These are phyloP conservation scores for Camponotus vicinus DNA, from an alignment of 1,140 invertebrate species.

Conservation along the genomic window DNA sequence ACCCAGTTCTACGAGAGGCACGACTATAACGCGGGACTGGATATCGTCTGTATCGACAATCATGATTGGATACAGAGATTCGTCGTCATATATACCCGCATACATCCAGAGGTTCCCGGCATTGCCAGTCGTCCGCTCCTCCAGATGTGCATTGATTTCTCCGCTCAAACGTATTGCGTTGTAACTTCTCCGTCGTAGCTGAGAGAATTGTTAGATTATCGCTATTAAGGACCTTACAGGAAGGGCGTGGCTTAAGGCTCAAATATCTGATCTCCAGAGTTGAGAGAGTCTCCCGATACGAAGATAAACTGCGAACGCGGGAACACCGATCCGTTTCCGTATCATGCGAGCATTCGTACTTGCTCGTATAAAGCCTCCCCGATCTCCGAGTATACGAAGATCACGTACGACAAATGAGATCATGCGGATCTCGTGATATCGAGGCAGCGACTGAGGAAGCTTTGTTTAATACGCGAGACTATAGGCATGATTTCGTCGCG, in stretches of 20 bases:
- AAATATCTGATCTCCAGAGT: neutral
- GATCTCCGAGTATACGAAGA: neutral
- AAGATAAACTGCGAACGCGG: slow-evolving; percentile 1
- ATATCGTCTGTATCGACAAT: slow-evolving; percentile 62
- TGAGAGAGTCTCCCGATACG: neutral
- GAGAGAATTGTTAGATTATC: slow-evolving; percentile 46
- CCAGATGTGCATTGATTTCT: slow-evolving; percentile 61
- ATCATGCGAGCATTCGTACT: too few relatives aligned
- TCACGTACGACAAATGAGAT: slow-evolving; percentile 12
- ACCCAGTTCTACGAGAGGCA: slow-evolving; percentile 53
- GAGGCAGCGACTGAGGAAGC: neutral
- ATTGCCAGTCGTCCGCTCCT: slow-evolving; percentile 46
- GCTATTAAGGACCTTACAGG: slow-evolving; percentile 13
- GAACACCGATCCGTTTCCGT: too few relatives aligned
- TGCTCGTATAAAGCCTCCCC: neutral
- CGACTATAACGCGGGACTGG: slow-evolving; percentile 45
- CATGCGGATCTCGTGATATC: neutral
- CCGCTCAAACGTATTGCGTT: slow-evolving; percentile 47
- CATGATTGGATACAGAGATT: slow-evolving; percentile 72
- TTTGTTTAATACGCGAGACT: neutral
- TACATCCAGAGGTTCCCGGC: slow-evolving; percentile 23
- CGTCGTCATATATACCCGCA: slow-evolving; percentile 60
- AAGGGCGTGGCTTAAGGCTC: neutral
- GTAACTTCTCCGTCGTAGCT: slow-evolving; percentile 34
- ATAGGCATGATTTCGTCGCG: neutral